Evolutionary conservation across 2,797 vertebrate genomes (phyloP).

Genomic region (Rallus crepitans): DNA sequence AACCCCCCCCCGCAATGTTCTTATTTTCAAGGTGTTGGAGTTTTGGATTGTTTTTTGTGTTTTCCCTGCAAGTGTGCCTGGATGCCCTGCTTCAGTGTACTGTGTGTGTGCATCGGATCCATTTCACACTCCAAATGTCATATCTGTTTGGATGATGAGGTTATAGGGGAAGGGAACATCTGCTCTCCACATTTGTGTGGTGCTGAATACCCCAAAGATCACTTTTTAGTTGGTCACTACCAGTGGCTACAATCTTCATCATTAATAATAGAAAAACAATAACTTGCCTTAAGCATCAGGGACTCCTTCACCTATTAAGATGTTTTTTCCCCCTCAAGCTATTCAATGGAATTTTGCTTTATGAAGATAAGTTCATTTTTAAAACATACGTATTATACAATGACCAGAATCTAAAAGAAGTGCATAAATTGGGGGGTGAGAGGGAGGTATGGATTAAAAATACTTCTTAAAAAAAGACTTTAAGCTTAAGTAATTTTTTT

Average conservation of each 20-base stretch:
- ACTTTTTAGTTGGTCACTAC: not conserved
- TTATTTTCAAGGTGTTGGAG: not conserved
- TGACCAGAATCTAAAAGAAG: not conserved
- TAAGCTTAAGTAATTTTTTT: not conserved
- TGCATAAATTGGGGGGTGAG: not conserved
- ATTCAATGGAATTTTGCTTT: not conserved
- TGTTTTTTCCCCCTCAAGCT: not conserved
- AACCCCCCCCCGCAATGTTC: accelerated
- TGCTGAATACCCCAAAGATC: not conserved
- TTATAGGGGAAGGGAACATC: not conserved
- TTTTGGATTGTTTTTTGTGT: not conserved
- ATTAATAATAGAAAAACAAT: not conserved
- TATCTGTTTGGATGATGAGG: not conserved
- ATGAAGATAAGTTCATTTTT: not conserved
- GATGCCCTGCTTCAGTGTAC: not conserved
- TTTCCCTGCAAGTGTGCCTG: not conserved
- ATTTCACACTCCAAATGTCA: constrained; percentile 8
- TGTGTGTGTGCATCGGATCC: not conserved
- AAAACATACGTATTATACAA: not conserved
- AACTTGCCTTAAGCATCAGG: not conserved
- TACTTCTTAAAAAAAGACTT: not conserved
- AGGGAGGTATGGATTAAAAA: not conserved
- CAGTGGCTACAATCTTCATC: not conserved
- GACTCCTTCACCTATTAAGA: not conserved
- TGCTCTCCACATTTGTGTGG: not conserved